These are phyloP conservation scores for Loris lydekkerianus DNA, from an alignment of 2,797 vertebrate species.

Conservation along the genomic window DNA sequence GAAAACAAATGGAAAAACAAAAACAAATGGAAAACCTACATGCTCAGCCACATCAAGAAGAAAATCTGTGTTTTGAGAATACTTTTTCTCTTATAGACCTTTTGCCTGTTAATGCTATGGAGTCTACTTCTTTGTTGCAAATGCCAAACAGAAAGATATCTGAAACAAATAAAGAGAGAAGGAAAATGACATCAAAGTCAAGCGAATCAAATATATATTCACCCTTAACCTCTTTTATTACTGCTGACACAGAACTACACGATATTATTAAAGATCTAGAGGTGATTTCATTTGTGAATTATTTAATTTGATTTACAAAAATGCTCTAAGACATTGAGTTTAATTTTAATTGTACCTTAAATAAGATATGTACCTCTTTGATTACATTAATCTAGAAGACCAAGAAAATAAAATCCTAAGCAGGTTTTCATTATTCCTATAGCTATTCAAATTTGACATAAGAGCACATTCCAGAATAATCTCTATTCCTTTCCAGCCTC, in stretches of 20 bases:
- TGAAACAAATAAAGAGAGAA: conserved; percentile 91
- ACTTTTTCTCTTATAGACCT: conserved; percentile 88
- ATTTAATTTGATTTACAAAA: conserved; percentile 53
- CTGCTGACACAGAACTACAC: conserved; percentile 94
- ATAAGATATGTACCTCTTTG: conserved; percentile 26
- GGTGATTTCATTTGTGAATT: conserved; percentile 89
- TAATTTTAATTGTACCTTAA: conserved; percentile 15
- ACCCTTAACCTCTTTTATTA: conserved; percentile 95
- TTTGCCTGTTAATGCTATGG: conserved; percentile 90
- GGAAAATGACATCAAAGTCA: conserved; percentile 90
- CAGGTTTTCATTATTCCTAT: background rate
- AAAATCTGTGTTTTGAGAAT: conserved; percentile 80
- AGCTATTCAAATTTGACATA: background rate
- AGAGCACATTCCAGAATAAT: background rate
- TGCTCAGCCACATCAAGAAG: conserved; percentile 71
- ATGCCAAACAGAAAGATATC: conserved; percentile 85
- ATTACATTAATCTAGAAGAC: conserved; percentile 5
- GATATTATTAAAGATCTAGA: conserved; percentile 95
- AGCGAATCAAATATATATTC: conserved; percentile 90
- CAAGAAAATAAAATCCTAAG: conserved; percentile 47
- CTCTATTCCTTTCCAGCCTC: background rate
- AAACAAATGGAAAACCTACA: conserved; percentile 72
- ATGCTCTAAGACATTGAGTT: conserved; percentile 29
- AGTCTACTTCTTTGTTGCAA: conserved; percentile 84
- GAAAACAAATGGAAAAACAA: conserved; percentile 69